Percentiles rank a stretch among this genome's conserved stretches.
These are phyloP conservation scores for Drosophila formosana DNA, from an alignment of 2,888 invertebrate genomes.

Conservation along the genomic window DNA sequence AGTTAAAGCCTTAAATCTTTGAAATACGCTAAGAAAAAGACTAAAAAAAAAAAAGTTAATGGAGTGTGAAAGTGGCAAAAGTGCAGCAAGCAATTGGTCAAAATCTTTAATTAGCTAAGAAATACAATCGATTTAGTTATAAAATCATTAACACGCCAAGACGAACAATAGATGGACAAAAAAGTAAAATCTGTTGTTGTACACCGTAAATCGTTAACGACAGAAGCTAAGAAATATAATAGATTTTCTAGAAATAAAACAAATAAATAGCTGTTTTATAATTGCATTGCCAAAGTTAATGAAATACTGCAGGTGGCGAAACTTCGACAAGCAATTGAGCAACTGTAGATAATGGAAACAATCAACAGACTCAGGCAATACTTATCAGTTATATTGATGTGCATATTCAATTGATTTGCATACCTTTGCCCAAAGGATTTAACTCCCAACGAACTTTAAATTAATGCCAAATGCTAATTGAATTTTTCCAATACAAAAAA, in stretches of 20 bases:
- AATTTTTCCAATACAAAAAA: conserved; percentile 50
- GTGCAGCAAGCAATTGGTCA: no score
- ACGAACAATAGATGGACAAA: no score
- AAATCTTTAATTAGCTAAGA: no score
- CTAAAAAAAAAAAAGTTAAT: no score
- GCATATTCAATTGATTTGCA: conserved; percentile 38
- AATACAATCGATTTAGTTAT: no score
- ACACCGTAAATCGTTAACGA: no score
- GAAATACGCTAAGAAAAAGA: no score
- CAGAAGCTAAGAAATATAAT: background rate
- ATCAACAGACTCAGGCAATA: background rate
- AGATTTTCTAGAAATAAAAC: background rate
- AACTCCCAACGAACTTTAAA: conserved; percentile 33
- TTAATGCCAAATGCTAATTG: conserved; percentile 66
- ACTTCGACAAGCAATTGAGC: background rate
- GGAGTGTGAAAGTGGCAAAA: no score
- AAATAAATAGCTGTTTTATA: background rate
- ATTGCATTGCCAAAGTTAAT: background rate
- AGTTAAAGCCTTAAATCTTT: no score
- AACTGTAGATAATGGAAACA: background rate
- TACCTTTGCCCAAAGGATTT: conserved; percentile 16
- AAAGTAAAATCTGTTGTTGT: no score
- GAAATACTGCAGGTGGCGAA: background rate
- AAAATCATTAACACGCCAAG: no score
- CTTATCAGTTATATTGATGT: conserved; percentile 3